Conservation (phyloP, 2,797 vertebrate genomes). For the Erpetoichthys calabaricus region DNA sequence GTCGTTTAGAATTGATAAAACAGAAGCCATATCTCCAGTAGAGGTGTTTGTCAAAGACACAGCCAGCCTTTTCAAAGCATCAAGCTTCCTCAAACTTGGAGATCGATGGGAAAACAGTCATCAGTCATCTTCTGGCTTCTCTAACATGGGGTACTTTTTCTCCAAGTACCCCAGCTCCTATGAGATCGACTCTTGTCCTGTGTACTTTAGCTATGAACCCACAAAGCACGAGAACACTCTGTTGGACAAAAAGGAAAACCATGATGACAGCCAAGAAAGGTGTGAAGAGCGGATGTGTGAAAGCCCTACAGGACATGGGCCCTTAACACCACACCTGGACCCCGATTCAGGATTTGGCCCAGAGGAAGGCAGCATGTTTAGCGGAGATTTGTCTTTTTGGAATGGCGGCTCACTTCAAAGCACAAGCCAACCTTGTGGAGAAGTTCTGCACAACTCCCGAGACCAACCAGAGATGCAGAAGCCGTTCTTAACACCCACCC, state of each 20-base stretch:
- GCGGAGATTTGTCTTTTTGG: slow-evolving; percentile 11
- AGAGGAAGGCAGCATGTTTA: slow-evolving; percentile 5
- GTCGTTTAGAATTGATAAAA: slow-evolving; percentile 12
- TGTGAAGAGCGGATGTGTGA: too few relatives aligned
- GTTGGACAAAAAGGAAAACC: background rate
- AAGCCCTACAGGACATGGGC: background rate
- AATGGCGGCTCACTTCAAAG: background rate
- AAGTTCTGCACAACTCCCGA: background rate
- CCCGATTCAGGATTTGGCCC: slow-evolving; percentile 2
- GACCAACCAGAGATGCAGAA: background rate
- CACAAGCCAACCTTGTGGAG: background rate
- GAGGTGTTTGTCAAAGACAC: slow-evolving; percentile 19
- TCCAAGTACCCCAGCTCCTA: slow-evolving; percentile 9
- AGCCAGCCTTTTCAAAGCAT: background rate
- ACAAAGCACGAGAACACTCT: background rate
- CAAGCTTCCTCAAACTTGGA: slow-evolving; percentile 1
- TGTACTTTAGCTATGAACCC: slow-evolving; percentile 28
- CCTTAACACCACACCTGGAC: slow-evolving; percentile 11
- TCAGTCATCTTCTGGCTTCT: slow-evolving; percentile 17
- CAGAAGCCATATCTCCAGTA: slow-evolving; percentile 18
- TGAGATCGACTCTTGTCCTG: slow-evolving; percentile 22
- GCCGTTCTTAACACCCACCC: slow-evolving; percentile 3
- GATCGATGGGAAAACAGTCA: too few relatives aligned
- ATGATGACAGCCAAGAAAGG: background rate
- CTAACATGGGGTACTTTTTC: slow-evolving; percentile 37